Evolutionary conservation across 2,113 vertebrate genomes (phyloP), one percentile per base, ranked within the genome.

Genomic region (Hypanus sabinus): DNA sequence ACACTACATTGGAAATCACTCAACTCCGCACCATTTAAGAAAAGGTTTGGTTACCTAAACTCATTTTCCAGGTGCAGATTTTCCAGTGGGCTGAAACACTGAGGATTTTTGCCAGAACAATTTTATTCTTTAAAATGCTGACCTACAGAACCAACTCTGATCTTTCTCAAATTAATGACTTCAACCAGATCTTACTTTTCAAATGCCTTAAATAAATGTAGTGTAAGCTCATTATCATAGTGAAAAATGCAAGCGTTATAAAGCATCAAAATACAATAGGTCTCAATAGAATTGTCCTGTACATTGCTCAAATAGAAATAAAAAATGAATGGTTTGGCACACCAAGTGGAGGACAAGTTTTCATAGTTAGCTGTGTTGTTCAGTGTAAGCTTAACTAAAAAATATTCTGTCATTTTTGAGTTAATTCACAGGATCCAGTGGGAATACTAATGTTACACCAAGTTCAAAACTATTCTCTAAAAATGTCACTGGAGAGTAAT

Each of bases 221-320:
- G 62, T 71, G 38, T 93, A 93, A 36, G 68, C 16, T 70, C 36
- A 46, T 71, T 73, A 46, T 93, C 36, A 71, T 46, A 46, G 16
- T 24, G 36, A 68, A 93, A 93, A 46, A 55, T 73, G 11, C 14
- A 38, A 93, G 30, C 68, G 27, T 93, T 55, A 93, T 93, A 73
- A 73, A 93, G 71, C 38, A 73, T 73, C 70, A 93, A 93, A 93
- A 55, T 93, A 55, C 38, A 93, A 75, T 71, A 7, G 20, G 36
- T 30, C 22, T 73, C 36, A 55, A 73, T 73, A 73, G 24, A 55
- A 93, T 55, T 75, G 73, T 68, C 22, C 36, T 93, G 68, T 24
- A 71, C 8, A 24, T 46, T 36, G 38, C 91, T 14, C 70, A 8
- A 11, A 93, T 36, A 27, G 33, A 12, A 38, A 71, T 73, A 70